Base-by-base conservation (phyloP, 2,113 vertebrate genomes). In the Nesospiza acunhae region DNA sequence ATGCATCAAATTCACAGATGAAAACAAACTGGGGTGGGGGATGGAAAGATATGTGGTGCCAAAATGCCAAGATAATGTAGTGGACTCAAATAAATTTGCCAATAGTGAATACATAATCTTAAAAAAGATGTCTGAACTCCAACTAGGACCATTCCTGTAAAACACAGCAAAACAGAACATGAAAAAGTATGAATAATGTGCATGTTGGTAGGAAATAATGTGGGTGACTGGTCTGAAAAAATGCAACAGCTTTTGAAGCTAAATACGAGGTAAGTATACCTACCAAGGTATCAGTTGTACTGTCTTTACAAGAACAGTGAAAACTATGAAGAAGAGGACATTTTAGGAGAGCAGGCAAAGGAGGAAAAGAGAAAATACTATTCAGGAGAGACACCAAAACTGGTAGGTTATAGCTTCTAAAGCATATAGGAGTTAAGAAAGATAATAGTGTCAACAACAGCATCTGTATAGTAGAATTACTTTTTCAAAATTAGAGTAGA, bases 11-110 rank as follows among this genome's bases (percentile, higher is more conserved):
- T 74, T 93, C 85, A 84, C 62, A 93, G 92, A 93, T 0, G 9
- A 92, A 96, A 94, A 90, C 70, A 96, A 95, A 90, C 55, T 63
- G 21, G 30, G 33, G 80, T 77, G 85, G 92, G 92, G 79, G 82
- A 73, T 87, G 78, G 79, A 88, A 91, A 86, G 30, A 90, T 56
- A 1, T 67, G 64, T 63, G 31, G 76, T 90, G 72, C 83, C 79
- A 95, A 95, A 93, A 90, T 67, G 80, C 68, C 85, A 94, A 79
- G 41, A 89, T 66, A 95, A 92, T 50, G 39, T 33, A 86, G 55
- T 30, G 31, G 47, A 70, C 16, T 28, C 55, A 90, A 69, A 66
- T 28, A 92, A 66, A 90, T 86, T 95, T 90, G 46, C 67, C 72
- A 86, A 3, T 20, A 74, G 42, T 83, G 31, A 92, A 92, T 70